Evolutionary conservation across 2,888 invertebrate species (phyloP).

Genomic region (Myopa tessellatipennis): DNA sequence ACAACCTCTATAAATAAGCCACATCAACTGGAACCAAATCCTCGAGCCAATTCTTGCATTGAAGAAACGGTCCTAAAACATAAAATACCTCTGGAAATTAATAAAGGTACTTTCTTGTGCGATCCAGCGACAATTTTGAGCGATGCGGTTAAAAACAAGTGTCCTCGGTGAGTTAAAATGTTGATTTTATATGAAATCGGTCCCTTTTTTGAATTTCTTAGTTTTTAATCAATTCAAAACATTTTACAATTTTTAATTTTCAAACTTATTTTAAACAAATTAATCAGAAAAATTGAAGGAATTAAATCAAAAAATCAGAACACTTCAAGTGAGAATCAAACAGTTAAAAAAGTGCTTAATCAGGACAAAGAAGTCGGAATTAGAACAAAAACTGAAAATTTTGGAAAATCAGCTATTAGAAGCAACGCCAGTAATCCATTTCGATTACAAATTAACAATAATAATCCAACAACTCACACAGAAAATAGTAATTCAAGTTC

Average conservation of each 20-base stretch:
- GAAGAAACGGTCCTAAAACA: too few relatives aligned
- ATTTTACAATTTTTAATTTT: too few relatives aligned
- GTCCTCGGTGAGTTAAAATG: not conserved
- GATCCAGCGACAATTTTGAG: too few relatives aligned
- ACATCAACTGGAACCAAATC: too few relatives aligned
- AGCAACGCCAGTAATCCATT: conserved; percentile 30
- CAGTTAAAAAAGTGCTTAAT: not conserved
- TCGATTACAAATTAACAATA: conserved; percentile 42
- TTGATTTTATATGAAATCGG: not conserved
- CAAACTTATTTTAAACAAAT: not conserved
- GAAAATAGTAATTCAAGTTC: not conserved
- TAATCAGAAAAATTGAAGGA: not conserved
- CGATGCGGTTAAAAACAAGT: too few relatives aligned
- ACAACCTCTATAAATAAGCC: not conserved
- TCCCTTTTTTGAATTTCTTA: too few relatives aligned
- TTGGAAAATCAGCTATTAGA: not conserved
- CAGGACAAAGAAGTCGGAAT: not conserved
- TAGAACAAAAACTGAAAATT: not conserved
- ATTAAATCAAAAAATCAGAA: too few relatives aligned
- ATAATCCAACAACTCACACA: not conserved
- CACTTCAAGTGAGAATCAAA: not conserved
- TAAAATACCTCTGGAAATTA: too few relatives aligned
- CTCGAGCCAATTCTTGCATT: too few relatives aligned
- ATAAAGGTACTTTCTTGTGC: too few relatives aligned
- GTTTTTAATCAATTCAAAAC: too few relatives aligned